Base-by-base conservation (phyloP, 2,113 vertebrate genomes). In the Heterotis niloticus region DNA sequence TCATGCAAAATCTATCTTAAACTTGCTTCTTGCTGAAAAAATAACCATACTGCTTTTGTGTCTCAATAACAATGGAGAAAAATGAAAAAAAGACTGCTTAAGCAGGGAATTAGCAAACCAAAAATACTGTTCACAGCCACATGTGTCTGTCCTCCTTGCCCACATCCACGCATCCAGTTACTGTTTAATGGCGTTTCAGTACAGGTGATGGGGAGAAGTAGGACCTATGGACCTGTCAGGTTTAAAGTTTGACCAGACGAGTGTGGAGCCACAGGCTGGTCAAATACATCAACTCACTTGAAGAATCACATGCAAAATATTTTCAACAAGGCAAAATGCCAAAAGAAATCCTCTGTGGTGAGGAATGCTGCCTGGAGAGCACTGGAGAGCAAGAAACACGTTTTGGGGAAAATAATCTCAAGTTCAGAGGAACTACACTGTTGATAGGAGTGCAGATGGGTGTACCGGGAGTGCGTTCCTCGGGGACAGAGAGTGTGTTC, bases 391-490 rank as follows among this genome's bases (percentile, higher is more conserved):
- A 76, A 78, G 18, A 67, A 70, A 81, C 29, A 29, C 44, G 23
- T 64, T 69, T 73, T 79, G 66, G 34, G 75, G 51, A 78, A 70
- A 68, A 34, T 51, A 60, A 76, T 64, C 62, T 66, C 44, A 80
- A 54, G 79, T 69, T 16, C 65, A 24, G 52, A 17, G 77, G 74
- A 72, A 75, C 24, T 23, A 51, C 17, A 51, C 57, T 64, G 71
- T 80, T 68, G 54, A 62, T 5, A 28, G 59, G 57, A 10, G 62
- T 59, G 20, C 29, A 28, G 70, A 80, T 78, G 54, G 62, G 54
- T 59, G 78, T 56, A 76, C 60, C 23, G 56, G 34, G 26, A 24
- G n/a, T 64, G 75, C 26, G 67, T 28, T 75, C 10, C 29, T 67
- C 60, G 5, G 1, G 71, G 57, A 12, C 29, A 20, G 0, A 44